Evolutionary conservation across 2,113 vertebrate species (phyloP).

Genomic region (Fregetta grallaria): DNA sequence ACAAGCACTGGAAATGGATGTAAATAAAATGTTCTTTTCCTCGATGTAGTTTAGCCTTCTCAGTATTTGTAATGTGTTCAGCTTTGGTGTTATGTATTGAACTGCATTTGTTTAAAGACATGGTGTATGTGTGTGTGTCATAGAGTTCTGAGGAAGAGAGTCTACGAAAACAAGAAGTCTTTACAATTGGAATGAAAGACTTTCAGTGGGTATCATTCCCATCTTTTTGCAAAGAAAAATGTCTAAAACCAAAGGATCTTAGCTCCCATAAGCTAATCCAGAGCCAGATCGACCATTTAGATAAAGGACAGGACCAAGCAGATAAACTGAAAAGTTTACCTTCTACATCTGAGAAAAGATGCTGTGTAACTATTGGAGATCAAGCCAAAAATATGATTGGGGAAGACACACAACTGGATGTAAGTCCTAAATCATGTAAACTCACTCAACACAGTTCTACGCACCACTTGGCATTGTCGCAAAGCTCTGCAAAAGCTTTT

Average conservation of each 20-base stretch:
- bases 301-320: not conserved
- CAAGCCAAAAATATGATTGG: not conserved
- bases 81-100: not conserved
- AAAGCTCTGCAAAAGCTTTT: not conserved
- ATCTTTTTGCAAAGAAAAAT: not conserved
- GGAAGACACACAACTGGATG: not conserved
- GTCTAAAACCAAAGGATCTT: not conserved
- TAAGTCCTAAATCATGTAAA: accelerated
- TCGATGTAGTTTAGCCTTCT: not conserved
- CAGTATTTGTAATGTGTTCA: not conserved
- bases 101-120: not conserved
- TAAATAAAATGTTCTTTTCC: not conserved
- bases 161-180: not conserved
- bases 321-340: not conserved
- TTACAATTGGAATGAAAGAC: not conserved
- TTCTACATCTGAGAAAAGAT: not conserved
- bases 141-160: constrained; percentile 1
- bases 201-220: constrained; percentile 55
- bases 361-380: not conserved
- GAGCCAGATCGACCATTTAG: not conserved
- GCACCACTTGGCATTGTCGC: accelerated
- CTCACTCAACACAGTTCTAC: not conserved
- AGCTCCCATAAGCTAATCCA: not conserved
- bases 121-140: not conserved
- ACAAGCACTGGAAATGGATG: accelerated